Conservation (phyloP, 2,113 vertebrate species). For the Salminus brasiliensis region DNA sequence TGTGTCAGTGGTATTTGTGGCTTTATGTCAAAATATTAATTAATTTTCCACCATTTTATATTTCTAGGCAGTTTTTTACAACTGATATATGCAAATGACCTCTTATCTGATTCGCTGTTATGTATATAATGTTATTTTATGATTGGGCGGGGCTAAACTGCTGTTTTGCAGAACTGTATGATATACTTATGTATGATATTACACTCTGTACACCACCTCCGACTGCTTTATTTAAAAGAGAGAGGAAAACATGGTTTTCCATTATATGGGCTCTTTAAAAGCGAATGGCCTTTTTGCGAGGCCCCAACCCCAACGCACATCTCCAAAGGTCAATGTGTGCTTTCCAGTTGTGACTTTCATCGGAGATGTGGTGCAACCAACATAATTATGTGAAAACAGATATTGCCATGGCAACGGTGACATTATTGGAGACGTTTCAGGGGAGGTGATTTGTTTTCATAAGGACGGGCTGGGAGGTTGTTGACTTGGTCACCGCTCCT, state of each 20-base stretch:
- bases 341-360: slow-evolving; percentile 27
- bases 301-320: background rate
- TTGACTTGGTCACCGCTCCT: slow-evolving; percentile 33
- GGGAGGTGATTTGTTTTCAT: slow-evolving; percentile 38
- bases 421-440: slow-evolving; percentile 19
- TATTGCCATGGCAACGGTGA: slow-evolving; percentile 51
- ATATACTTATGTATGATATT: too few species aligned
- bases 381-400: slow-evolving; percentile 39
- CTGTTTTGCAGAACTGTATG: too few species aligned
- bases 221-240: background rate
- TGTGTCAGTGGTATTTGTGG: too few species aligned
- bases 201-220: background rate
- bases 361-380: slow-evolving; percentile 32
- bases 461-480: slow-evolving; percentile 18
- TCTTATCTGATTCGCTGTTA: too few species aligned
- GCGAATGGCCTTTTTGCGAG: background rate
- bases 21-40: too few species aligned
- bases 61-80: too few species aligned
- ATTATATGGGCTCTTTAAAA: background rate
- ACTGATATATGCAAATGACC: too few species aligned
- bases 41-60: too few species aligned
- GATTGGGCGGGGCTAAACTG: too few species aligned
- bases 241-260: background rate
- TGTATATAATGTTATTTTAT: too few species aligned
- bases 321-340: slow-evolving; percentile 2